Conservation (phyloP, 2,888 invertebrate species). For the Harpagoxenus sublaevis region DNA sequence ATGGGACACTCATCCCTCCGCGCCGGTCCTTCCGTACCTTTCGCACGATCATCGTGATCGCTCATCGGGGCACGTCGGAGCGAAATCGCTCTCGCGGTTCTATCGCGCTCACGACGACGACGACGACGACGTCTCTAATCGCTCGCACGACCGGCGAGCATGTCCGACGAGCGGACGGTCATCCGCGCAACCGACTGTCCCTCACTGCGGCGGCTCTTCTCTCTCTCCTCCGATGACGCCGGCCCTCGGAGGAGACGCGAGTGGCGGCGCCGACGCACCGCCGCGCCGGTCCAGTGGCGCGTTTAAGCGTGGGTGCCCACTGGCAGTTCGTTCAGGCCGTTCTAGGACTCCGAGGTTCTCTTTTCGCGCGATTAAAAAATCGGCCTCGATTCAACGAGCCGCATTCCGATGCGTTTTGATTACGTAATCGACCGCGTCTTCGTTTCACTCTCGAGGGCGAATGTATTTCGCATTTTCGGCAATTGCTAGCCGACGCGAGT, state of each 20-base stretch:
- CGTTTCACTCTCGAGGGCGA: not conserved
- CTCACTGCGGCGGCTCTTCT: conserved; percentile 54
- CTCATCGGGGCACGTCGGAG: conserved; percentile 70
- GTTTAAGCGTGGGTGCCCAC: conserved; percentile 33
- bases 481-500: not conserved
- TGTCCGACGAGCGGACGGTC: conserved; percentile 7
- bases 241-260: conserved; percentile 39
- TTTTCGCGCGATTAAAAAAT: not conserved
- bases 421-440: not conserved
- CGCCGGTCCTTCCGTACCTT: conserved; percentile 69
- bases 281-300: conserved; percentile 40
- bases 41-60: conserved; percentile 76
- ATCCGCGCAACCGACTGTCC: conserved; percentile 23
- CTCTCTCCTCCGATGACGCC: conserved; percentile 53
- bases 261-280: conserved; percentile 41
- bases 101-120: not conserved
- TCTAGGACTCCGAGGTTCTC: not conserved
- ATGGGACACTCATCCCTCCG: not conserved
- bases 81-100: conserved; percentile 30
- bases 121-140: conserved; percentile 23
- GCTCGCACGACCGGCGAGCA: conserved; percentile 45
- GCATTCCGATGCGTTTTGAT: not conserved
- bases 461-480: not conserved
- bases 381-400: conserved; percentile 4
- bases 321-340: not conserved